phyloP scores from a whole-genome alignment of 2,888 invertebrate genomes.

The Hermaeophaga mercurialis region DNA sequence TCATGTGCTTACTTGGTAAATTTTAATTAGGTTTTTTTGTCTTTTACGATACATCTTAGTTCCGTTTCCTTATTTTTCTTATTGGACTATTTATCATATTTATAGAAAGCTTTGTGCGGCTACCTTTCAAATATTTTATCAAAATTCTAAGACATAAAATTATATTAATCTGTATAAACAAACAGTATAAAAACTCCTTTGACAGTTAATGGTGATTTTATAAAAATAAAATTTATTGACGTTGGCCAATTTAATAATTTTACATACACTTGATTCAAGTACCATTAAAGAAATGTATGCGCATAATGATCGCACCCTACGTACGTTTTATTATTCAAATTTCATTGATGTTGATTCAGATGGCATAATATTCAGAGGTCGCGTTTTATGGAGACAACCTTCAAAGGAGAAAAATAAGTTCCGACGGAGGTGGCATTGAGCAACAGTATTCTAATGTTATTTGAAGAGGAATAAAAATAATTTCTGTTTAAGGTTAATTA shows the following conservation, averaged over 20 bases:
- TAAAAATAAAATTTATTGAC: background rate
- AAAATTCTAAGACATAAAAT: too few relatives aligned
- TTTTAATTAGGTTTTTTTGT: constrained; percentile 12
- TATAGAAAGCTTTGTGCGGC: too few relatives aligned
- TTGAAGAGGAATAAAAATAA: constrained; percentile 7
- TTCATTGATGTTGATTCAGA: constrained; percentile 15
- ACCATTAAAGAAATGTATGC: constrained; percentile 3
- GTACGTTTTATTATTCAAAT: constrained; percentile 10
- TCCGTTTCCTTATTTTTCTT: constrained; percentile 18
- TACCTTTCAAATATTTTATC: too few relatives aligned
- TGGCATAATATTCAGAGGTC: constrained; percentile 17
- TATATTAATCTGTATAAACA: too few relatives aligned
- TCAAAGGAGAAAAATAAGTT: constrained; percentile 3
- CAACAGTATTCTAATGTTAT: constrained; percentile 13
- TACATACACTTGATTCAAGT: constrained; percentile 6
- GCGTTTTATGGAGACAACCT: constrained; percentile 15
- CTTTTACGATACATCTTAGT: constrained; percentile 1
- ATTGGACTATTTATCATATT: too few relatives aligned
- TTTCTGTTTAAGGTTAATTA: constrained; percentile 12
- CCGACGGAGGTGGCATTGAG: constrained; percentile 17
- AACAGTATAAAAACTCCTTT: too few relatives aligned
- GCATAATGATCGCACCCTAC: constrained; percentile 9
- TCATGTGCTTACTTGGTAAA: background rate
- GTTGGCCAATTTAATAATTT: constrained; percentile 4
- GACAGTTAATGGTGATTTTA: background rate